Percentiles rank a stretch among this genome's conserved stretches.
These are phyloP conservation scores for Riptortus pedestris DNA, from an alignment of 1,140 invertebrate genomes.

Conservation along the genomic window DNA sequence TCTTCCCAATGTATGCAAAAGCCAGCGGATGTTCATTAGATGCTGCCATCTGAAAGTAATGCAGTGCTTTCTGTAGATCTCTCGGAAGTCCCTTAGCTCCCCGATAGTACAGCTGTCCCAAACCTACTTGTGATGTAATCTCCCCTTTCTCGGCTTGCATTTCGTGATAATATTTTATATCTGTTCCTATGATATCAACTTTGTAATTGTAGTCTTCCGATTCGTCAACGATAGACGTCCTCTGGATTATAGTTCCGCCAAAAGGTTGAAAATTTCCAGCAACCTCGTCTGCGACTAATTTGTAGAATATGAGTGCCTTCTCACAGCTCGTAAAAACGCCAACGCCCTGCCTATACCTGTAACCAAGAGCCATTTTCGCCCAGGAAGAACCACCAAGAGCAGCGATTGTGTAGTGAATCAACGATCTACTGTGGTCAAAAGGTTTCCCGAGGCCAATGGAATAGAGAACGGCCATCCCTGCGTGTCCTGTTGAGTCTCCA, in stretches of 20 bases:
- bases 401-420: constrained; percentile 83
- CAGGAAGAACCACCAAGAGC: constrained; percentile 77
- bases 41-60: constrained; percentile 89
- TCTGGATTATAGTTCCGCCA: constrained; percentile 76
- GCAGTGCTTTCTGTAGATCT: constrained; percentile 76
- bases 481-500: constrained; percentile 78
- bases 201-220: constrained; percentile 58
- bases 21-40: constrained; percentile 89
- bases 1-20: constrained; percentile 89
- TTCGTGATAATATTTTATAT: constrained; percentile 83
- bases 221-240: constrained; percentile 76
- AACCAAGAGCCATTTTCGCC: constrained; percentile 89
- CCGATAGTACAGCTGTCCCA: constrained; percentile 96
- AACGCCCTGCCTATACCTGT: constrained; percentile 76
- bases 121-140: constrained; percentile 81
- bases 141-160: constrained; percentile 92
- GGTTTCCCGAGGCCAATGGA: constrained; percentile 72
- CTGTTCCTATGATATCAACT: not conserved
- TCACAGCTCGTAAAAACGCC: constrained; percentile 82
- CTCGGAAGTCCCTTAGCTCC: constrained; percentile 88
- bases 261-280: constrained; percentile 73
- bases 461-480: constrained; percentile 80
- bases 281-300: constrained; percentile 77
- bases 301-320: constrained; percentile 75
- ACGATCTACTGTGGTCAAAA: constrained; percentile 72